Evolutionary conservation across 2,797 vertebrate genomes (phyloP), one percentile per base, ranked within the genome.

Genomic region (Sebastes matsubarae): DNA sequence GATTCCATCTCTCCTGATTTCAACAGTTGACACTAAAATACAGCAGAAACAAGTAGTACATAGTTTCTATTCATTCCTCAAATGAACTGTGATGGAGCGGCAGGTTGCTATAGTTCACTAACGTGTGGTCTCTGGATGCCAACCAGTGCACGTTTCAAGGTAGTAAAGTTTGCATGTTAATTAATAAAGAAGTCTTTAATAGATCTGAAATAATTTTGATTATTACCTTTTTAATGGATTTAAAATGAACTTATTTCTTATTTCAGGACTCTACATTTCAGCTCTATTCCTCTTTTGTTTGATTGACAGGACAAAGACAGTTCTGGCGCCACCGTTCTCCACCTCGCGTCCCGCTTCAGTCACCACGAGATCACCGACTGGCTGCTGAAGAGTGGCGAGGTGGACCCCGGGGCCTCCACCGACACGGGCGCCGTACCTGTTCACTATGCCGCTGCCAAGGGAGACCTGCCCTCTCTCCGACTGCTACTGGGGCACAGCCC

Each of bases 381-480:
- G 98, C 94, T 99, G 77, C 94, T 99, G 83, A 96, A 96, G 80
- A 96, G 96, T 0, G 96, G 97, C 1, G 96, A 96, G 64, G 97
- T 95, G 12, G 97, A 99, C 71, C 96, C 98, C 10, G 92, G 94
- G 4, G 84, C 89, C 50, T 88, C 96, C 92, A 99, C 98, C 0
- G 97, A 99, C 72, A 97, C 96, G 0, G 98, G 98, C 5, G 98
- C 97, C 2, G 87, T 99, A 55, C 96, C 98, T 2, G 81, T 99
- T 81, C 98, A 99, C 93, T 99, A 99, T 0, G 98, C 98, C 0
- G 97, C 98, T 90, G 97, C 98, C 97, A 99, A 99, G 96, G 98
- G 98, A 91, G 98, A 99, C 93, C 96, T 99, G 83, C 90, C 96
- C 81, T 98, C 98, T 55, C 95, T 99, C 76, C 96, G 96, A 79